Evolutionary conservation across 2,113 vertebrate genomes (phyloP), one percentile per base, ranked within the genome.

Genomic region (Myrmophylax atrothorax): DNA sequence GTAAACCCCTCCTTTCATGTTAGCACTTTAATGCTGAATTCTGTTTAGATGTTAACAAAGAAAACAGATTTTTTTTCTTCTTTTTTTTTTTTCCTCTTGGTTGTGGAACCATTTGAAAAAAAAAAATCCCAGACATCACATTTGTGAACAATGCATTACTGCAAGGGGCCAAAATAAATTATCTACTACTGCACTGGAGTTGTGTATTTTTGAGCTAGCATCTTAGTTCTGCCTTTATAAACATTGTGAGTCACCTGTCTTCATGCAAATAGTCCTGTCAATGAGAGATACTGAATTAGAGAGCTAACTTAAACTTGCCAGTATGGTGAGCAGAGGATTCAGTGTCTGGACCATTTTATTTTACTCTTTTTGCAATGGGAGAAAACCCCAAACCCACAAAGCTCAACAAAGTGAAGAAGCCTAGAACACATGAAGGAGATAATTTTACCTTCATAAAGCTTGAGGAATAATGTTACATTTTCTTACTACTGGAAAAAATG

Each of bases 11-110:
- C 91, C 55, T 97, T 97, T 95, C 82, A 56, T 93, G 84, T 94
- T 98, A 97, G 97, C 98, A 98, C 97, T 98, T 98, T 96, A 98
- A 88, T 87, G 95, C 79, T 94, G 79, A 95, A 90, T 96, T 96
- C 73, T 92, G 77, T 91, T 92, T 80, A 75, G 85, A 91, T 35
- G 20, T 96, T 96, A 96, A 90, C 77, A 59, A 90, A 94, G 81
- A 87, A 89, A 97, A 81, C 29, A 42, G 82, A 82, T 52, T 23
- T 31, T 63, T 64, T 89, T 85, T 69, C 91, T 84, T 28, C 63
- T 46, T 23, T 18, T 63, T 64, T 85, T 77, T 92, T 84, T 28
- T 66, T 49, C 2, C 56, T 96, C 86, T 94, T 95, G 60, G 87
- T 89, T 87, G 70, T 94, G 84, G 81, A 95, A 94, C 91, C 89